These are phyloP conservation scores for Sebastes baramenuke DNA, from an alignment of 2,797 vertebrate genomes.

Conservation along the genomic window DNA sequence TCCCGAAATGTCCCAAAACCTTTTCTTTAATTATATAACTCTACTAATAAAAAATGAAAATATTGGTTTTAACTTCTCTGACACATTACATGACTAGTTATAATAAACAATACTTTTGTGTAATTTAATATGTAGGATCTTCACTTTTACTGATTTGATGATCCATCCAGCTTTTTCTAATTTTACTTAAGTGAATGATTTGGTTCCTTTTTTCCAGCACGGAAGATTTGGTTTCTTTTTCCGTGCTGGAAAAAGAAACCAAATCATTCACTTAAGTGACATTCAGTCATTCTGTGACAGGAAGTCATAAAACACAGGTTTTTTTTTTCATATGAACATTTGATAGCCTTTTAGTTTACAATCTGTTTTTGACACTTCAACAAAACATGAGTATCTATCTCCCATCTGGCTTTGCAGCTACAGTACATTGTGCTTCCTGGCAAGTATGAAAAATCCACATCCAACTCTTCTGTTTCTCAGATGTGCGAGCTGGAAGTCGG, in stretches of 20 bases:
- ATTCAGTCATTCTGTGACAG: not conserved
- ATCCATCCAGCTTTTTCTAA: not conserved
- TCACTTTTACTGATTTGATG: not conserved
- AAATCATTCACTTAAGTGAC: not conserved
- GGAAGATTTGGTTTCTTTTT: not conserved
- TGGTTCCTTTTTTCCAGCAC: not conserved
- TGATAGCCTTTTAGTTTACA: not conserved
- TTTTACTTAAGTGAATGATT: not conserved
- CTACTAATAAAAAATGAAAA: not conserved
- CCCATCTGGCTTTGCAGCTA: conserved; percentile 50
- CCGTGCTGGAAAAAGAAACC: not conserved
- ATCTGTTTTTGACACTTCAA: conserved; percentile 27
- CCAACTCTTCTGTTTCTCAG: conserved; percentile 50
- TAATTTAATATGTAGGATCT: not conserved
- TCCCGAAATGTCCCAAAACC: not conserved
- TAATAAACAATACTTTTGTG: not conserved
- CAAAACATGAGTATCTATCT: conserved; percentile 26
- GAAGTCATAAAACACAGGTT: conserved; percentile 4
- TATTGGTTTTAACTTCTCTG: not conserved
- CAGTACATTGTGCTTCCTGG: conserved; percentile 33
- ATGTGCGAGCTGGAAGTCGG: conserved; percentile 56
- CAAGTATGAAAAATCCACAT: conserved; percentile 26
- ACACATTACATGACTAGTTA: not conserved
- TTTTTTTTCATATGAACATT: not conserved
- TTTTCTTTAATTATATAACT: not conserved